These are phyloP conservation scores for Eupithecia pulchellata DNA, from an alignment of 2,888 invertebrate genomes.

Conservation along the genomic window DNA sequence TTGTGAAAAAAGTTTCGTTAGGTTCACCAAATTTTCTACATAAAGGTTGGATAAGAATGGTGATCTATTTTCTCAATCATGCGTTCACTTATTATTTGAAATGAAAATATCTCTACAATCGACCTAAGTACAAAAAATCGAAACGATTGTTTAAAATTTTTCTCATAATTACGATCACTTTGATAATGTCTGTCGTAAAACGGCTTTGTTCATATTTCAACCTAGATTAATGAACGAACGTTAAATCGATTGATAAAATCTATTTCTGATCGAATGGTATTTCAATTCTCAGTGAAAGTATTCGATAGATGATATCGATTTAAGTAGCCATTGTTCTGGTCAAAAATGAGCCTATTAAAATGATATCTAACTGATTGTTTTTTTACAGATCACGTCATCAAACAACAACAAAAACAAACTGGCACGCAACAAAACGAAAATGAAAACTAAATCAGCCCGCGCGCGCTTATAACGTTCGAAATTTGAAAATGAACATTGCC, in stretches of 20 bases:
- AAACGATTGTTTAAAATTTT: conserved; percentile 10
- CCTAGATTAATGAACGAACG: conserved; percentile 57
- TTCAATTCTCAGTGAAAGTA: conserved; percentile 40
- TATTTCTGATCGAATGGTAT: conserved; percentile 40
- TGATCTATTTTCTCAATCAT: not conserved
- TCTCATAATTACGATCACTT: conserved; percentile 38
- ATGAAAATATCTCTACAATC: conserved; percentile 1
- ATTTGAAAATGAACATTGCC: conserved; percentile 39
- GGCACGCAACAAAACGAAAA: conserved; percentile 47
- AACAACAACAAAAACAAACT: conserved; percentile 47
- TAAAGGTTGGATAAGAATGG: not conserved
- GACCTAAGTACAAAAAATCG: not conserved
- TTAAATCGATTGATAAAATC: conserved; percentile 44
- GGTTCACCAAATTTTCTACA: not conserved
- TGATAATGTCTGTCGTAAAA: conserved; percentile 36
- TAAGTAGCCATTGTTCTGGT: conserved; percentile 34
- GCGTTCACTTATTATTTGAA: not conserved
- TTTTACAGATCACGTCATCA: conserved; percentile 50
- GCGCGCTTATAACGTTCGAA: conserved; percentile 44
- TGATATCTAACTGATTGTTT: conserved; percentile 33
- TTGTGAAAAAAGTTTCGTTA: not conserved
- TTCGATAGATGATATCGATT: conserved; percentile 28
- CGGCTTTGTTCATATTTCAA: conserved; percentile 39
- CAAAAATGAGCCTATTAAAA: conserved; percentile 21
- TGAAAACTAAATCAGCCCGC: conserved; percentile 55